phyloP scores from a whole-genome alignment of 2,888 invertebrate species.

The Lottia gigantea region DNA sequence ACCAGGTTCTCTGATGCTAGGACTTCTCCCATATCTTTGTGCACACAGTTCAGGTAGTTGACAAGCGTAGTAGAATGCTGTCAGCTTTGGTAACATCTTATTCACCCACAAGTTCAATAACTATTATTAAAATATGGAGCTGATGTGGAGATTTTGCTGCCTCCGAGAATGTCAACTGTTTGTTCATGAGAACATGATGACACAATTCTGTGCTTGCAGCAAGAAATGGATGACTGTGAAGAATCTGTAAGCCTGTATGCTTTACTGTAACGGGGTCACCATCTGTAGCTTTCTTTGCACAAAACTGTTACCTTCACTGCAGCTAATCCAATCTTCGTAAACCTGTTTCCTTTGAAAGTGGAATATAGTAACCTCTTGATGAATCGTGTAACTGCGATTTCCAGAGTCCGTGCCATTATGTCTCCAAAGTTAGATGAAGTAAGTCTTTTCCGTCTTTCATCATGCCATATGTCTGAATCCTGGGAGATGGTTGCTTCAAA shows the following conservation, averaged over 20 bases:
- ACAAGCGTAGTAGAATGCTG: conserved; percentile 18
- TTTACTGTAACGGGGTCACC: too few relatives aligned
- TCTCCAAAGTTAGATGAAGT: conserved; percentile 27
- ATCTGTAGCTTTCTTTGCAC: too few relatives aligned
- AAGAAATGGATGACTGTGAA: too few relatives aligned
- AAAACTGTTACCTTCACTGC: too few relatives aligned
- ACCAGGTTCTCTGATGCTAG: conserved; percentile 25
- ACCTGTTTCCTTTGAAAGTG: too few relatives aligned
- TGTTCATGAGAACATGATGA: conserved; percentile 13
- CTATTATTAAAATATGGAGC: conserved; percentile 8
- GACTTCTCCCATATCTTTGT: conserved; percentile 21
- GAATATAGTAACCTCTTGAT: neutral
- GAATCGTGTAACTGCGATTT: neutral
- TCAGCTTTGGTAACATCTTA: conserved; percentile 19
- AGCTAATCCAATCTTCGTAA: too few relatives aligned
- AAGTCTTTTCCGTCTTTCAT: conserved; percentile 19
- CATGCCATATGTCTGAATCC: conserved; percentile 20
- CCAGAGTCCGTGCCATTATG: conserved; percentile 12
- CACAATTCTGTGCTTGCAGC: neutral
- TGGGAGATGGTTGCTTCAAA: too few relatives aligned
- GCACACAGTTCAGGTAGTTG: conserved; percentile 23
- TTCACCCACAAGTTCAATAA: conserved; percentile 16
- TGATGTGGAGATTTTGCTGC: conserved; percentile 6
- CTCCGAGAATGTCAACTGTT: conserved; percentile 10
- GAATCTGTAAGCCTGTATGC: too few relatives aligned